Conservation (phyloP, 2,113 vertebrate species). For the Brachyistius frenatus region DNA sequence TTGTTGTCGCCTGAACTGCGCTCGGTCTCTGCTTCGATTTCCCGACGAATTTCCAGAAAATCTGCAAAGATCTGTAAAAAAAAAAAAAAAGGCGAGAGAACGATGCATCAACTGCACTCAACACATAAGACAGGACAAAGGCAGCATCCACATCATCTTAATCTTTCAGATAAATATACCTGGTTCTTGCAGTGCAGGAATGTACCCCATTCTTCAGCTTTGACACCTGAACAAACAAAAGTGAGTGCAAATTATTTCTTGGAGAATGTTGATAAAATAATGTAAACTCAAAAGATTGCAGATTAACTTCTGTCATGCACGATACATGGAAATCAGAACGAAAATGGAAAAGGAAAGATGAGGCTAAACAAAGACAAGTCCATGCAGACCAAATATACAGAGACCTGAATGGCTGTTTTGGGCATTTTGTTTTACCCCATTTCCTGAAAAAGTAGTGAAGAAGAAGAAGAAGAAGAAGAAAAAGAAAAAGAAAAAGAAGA, state of each 20-base stretch:
- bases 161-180: conserved; percentile 71
- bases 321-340: not conserved
- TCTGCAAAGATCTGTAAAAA: conserved; percentile 82
- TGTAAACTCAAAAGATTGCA: conserved; percentile 2
- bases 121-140: not conserved
- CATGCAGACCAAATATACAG: conserved; percentile 66
- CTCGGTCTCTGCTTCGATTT: conserved; percentile 86
- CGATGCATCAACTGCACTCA: not conserved
- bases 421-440: conserved; percentile 77
- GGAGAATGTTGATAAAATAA: not conserved
- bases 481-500: conserved; percentile 58
- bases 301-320: conserved; percentile 12
- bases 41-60: conserved; percentile 83
- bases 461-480: conserved; percentile 56
- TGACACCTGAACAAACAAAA: conserved; percentile 76
- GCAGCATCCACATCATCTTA: not conserved
- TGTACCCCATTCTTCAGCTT: conserved; percentile 88
- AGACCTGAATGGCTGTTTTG: conserved; percentile 84
- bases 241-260: conserved; percentile 4
- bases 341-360: conserved; percentile 14
- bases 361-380: conserved; percentile 20
- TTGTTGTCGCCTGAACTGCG: conserved; percentile 84
- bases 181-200: conserved; percentile 88
- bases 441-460: conserved; percentile 73
- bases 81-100: conserved; percentile 11